Percentiles rank a stretch among this genome's conserved stretches.
phyloP scores from a whole-genome alignment of 1,140 invertebrate species.

The Gerris buenoi region DNA sequence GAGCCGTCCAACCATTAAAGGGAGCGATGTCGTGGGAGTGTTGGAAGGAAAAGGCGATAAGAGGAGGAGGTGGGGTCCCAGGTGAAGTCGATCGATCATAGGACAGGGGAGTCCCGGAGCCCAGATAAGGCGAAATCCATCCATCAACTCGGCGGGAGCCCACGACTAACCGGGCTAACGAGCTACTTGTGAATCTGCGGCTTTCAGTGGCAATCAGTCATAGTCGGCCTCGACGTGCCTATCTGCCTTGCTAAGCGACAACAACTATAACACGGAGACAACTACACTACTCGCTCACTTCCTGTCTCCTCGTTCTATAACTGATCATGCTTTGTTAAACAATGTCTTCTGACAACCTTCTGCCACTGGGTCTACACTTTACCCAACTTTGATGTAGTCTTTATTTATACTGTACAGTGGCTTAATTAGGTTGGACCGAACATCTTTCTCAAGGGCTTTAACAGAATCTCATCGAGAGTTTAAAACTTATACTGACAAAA shows the following conservation, averaged over 20 bases:
- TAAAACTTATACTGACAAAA: too few species aligned
- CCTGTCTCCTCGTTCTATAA: background rate
- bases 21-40: background rate
- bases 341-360: background rate
- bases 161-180: too few species aligned
- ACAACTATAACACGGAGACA: too few species aligned
- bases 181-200: background rate
- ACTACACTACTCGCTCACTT: background rate
- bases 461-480: too few species aligned
- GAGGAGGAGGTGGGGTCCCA: background rate
- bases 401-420: too few species aligned
- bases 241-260: too few species aligned
- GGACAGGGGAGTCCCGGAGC: too few species aligned
- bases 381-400: too few species aligned
- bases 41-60: constrained; percentile 2
- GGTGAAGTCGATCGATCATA: background rate
- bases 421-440: too few species aligned
- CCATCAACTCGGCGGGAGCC: background rate
- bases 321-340: background rate
- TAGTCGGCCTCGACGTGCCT: background rate
- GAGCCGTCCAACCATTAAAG: background rate
- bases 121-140: background rate
- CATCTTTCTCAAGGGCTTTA: too few species aligned
- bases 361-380: too few species aligned
- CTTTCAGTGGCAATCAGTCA: background rate